Evolutionary conservation across 1,140 invertebrate species (phyloP), one percentile per base, ranked within the genome.

Genomic region (Drosophila tristis): DNA sequence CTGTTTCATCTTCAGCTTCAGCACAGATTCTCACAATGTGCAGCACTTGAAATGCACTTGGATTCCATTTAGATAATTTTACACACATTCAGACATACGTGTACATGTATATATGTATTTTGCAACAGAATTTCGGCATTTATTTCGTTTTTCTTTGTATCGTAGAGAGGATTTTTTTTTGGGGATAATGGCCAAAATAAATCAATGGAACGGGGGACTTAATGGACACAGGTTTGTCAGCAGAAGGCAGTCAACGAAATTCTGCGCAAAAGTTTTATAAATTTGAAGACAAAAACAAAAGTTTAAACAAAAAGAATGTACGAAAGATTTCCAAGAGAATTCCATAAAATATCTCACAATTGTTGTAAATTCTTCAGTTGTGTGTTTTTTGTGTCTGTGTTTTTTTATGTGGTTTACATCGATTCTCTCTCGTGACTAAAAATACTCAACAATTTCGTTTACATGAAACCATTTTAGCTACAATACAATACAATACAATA

Each of bases 361-460:
- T 16, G 65, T 50, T 62, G 49, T 82, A 71, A 71, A 71, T 62
- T 84, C 43, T 71, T 70, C 43, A 49, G 51, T 35, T 60, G 31
- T 63, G 8, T 49, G 25, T 51, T 11, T 70, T 26, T 39, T 43
- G 23, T 68, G 39, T 63, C 20, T 31, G 26, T n/a, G 26, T 5
- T 60, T 39, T 47, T 9, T 23, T 59, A 15, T 62, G 68, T 56
- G 15, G 60, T 45, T 35, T 60, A 58, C 35, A 54, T 62, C 65
- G 56, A 25, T 58, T 67, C 45, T 74, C 44, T 26, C 26, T 68
- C 57, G 26, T 63, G 79, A 89, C 79, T 89, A 89, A 89, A 89
- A 89, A 89, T 89, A 89, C 76, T 89, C 76, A 89, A 89, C 79
- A 82, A 82, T 89, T 87, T 89, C 75, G 78, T 87, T 87, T 84